Evolutionary conservation across 2,888 invertebrate species (phyloP), one percentile per base, ranked within the genome.

Genomic region (Meiosimyza platycephala): DNA sequence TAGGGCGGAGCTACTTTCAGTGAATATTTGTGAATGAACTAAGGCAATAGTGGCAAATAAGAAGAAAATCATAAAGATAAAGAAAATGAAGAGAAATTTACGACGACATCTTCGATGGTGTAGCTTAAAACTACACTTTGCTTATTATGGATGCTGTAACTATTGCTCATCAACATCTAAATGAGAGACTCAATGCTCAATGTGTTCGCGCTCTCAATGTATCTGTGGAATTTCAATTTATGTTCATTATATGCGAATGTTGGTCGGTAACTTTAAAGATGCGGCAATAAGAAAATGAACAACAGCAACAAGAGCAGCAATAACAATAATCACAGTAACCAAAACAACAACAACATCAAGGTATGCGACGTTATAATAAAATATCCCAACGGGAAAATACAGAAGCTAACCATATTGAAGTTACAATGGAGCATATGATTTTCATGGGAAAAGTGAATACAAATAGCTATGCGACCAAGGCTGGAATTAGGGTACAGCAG

Each of bases 1-100:
- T 82, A 84, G 85, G 84, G 84, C 85, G 84, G 84, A 85, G 84
- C 82, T 85, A 84, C 82, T 82, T 80, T 79, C 80, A 83, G 63
- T 82, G 81, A 79, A 83, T 79, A 82, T 84, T 85, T 84, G 80
- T 84, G 84, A 85, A 84, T 84, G 85, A 84, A 84, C 81, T 40
- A 40, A 60, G 18, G 18, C 57, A 51, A n/a, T 51, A 47, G 12
- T 40, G 16, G 33, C 6, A 22, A 47, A 63, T 16, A 48, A 28
- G 28, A 28, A 28, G 28, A 28, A 28, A 28, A 28, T 4, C 28
- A 28, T 28, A 28, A 28, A 16, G 55, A 55, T 72, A 57, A 67
- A 67, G 69, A 74, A 71, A 7, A 57, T 48, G 55, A 18, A 67
- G 67, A 67, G 57, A 40, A 40, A 40, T 9, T 40, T 0, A 40